Evolutionary conservation across 2,888 invertebrate genomes (phyloP).

Genomic region (Phasia obesa): DNA sequence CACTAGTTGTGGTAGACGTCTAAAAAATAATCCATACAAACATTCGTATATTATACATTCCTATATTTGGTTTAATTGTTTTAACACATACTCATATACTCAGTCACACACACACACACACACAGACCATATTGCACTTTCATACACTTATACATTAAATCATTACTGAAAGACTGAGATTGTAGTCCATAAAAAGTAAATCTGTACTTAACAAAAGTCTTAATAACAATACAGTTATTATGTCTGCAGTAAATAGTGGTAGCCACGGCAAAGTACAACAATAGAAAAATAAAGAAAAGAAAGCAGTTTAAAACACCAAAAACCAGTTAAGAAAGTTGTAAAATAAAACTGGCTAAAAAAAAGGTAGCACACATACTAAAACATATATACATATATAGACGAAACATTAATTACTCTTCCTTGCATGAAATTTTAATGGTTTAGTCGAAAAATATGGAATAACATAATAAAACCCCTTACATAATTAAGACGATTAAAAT

Average conservation of each 20-base stretch:
- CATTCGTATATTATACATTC: background rate
- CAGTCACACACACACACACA: background rate
- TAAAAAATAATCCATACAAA: background rate
- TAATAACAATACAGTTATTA: constrained; percentile 55
- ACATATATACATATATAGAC: no score
- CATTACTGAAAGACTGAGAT: constrained; percentile 33
- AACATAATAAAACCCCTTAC: no score
- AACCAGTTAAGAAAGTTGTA: constrained; percentile 36
- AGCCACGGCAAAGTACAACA: background rate
- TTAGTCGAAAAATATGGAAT: no score
- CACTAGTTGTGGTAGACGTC: constrained; percentile 51
- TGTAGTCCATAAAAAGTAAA: constrained; percentile 37
- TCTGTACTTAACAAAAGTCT: constrained; percentile 40
- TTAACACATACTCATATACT: background rate
- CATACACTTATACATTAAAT: constrained; percentile 1
- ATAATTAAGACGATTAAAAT: no score
- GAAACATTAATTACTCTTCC: constrained; percentile 18
- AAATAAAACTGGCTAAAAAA: constrained; percentile 3
- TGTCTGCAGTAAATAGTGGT: constrained; percentile 3
- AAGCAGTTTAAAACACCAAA: background rate
- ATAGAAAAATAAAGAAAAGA: constrained; percentile 2
- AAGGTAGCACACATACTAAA: constrained; percentile 14
- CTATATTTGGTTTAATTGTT: constrained; percentile 33
- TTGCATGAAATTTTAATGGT: background rate
- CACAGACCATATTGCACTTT: background rate